Conservation (phyloP, 2,113 vertebrate species). For the Grallaria varia region DNA sequence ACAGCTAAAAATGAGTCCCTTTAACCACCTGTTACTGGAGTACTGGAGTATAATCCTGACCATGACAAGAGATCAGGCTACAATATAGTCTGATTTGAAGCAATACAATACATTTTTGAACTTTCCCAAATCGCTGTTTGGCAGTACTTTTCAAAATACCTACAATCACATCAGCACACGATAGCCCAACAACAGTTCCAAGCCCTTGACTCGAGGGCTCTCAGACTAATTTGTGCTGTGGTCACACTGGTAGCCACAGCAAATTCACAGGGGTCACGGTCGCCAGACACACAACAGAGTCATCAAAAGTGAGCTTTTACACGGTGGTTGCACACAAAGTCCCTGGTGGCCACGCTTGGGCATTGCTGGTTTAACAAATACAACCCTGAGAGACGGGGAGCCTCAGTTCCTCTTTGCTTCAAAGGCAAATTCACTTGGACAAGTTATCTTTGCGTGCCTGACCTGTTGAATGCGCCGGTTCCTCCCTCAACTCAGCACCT, state of each 20-base stretch:
- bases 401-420: background rate
- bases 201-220: background rate
- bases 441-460: background rate
- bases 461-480: background rate
- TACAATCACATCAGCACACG: background rate
- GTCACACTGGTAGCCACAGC: slow-evolving; percentile 25
- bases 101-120: background rate
- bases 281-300: background rate
- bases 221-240: slow-evolving; percentile 45
- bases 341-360: background rate
- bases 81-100: background rate
- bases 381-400: background rate
- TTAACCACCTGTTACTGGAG: background rate
- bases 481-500: background rate
- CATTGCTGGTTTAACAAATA: slow-evolving; percentile 25
- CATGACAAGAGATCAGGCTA: background rate
- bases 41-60: background rate
- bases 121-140: background rate
- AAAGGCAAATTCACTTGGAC: background rate
- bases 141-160: background rate
- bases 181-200: background rate
- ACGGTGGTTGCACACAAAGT: background rate
- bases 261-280: slow-evolving; percentile 35
- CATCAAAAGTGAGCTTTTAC: slow-evolving; percentile 32
- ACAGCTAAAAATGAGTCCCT: background rate